Base-by-base conservation (phyloP, 1,140 invertebrate species). In the Ceratina calcarata region DNA sequence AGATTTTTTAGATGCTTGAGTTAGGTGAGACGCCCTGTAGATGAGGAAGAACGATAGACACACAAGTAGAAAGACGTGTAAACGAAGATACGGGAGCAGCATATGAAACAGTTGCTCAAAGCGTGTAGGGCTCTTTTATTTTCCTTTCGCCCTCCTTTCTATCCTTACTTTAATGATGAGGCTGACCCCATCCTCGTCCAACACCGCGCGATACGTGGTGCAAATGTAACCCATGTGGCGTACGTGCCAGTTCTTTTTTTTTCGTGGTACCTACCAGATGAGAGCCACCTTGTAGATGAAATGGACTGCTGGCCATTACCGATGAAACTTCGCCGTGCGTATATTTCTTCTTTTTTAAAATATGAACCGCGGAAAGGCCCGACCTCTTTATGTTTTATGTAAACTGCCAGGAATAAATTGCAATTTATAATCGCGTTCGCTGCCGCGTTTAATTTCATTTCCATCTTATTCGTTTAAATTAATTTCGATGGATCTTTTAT, bases 81-180 rank as follows among this genome's bases (percentile, higher is more conserved):
- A 67, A 70, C 71, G 81, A 87, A 71, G 55, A 55, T 37, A 80
- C 65, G 37, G 37, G 71, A 74, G 62, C 78, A 55, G 87, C 82
- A 88, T 88, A 78, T 60, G 83, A 87, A 88, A 62, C 72, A 88
- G 87, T 66, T 80, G 65, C 79, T 85, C 81, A 85, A 88, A 88
- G 83, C 73, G 67, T 69, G 70, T 67, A 71, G 69, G 55, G 57
- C 76, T 87, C 81, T 69, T 80, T 51, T 86, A 86, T 86, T 86
- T 86, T 85, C 73, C 83, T 85, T 86, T 58, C 37, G 64, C 80
- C 64, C 76, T 78, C 24, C 53, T 78, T 69, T 73, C 55, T 27
- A 71, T 32, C 75, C 77, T 68, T 27, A 73, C 67, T 86, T 85
- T 85, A 85, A 85, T 77, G 78, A 85, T 61, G 82, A 77, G 65